These are phyloP conservation scores for Armadillidium nasatum DNA, from an alignment of 1,140 invertebrate genomes.

Conservation along the genomic window DNA sequence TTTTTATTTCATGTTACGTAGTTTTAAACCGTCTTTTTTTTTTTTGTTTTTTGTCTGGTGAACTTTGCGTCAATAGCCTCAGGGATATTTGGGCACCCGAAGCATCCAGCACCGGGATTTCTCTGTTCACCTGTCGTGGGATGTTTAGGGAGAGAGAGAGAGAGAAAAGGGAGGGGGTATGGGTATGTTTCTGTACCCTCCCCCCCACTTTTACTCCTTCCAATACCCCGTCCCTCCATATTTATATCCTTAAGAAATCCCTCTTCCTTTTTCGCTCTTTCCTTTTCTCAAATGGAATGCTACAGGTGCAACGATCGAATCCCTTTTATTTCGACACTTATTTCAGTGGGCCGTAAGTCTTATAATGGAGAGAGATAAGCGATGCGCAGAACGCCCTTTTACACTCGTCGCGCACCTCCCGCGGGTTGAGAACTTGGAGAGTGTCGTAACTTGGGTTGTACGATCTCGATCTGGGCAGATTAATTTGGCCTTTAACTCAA, in stretches of 20 bases:
- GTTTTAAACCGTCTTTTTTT: no score
- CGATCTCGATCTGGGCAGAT: not conserved
- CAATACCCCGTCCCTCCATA: not conserved
- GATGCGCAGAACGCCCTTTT: conserved; percentile 19
- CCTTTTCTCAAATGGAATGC: not conserved
- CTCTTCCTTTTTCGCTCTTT: not conserved
- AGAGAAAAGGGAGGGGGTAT: no score
- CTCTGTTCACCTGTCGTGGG: conserved; percentile 6
- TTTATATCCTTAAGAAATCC: conserved; percentile 7
- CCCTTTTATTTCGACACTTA: not conserved
- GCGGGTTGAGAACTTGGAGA: not conserved
- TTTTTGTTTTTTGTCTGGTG: no score
- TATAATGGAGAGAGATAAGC: conserved; percentile 25
- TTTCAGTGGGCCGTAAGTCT: no score
- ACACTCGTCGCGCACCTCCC: not conserved
- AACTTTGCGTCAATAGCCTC: not conserved
- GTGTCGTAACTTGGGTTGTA: not conserved
- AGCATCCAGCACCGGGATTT: not conserved
- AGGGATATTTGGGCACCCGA: not conserved
- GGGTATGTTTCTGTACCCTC: conserved; percentile 37
- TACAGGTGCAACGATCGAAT: not conserved
- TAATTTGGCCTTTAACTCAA: conserved; percentile 31
- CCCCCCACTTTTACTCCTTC: conserved; percentile 40
- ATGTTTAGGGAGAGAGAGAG: no score
- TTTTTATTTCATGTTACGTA: no score